Evolutionary conservation across 2,113 vertebrate species (phyloP), one percentile per base, ranked within the genome.

Genomic region (Festucalex cinctus): DNA sequence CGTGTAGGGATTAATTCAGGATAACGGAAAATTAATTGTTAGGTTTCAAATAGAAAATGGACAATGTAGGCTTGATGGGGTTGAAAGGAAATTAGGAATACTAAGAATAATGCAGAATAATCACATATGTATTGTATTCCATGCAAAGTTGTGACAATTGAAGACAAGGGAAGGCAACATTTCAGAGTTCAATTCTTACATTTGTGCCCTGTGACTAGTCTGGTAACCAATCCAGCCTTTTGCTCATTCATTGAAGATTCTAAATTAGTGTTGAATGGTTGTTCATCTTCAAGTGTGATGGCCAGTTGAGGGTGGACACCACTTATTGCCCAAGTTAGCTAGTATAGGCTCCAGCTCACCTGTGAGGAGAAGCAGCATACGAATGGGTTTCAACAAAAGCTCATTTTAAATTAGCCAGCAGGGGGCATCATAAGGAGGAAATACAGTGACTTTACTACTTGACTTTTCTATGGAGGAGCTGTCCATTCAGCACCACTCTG

Each of bases 401-500:
- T 41, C 5, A 26, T 43, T 24, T n/a, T 62, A 51, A 51, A 12
- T 1, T 62, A 32, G 44, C 65, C 87, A 85, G 70, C 74, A 87
- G 87, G 67, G 76, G 87, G 84, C 57, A 28, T 36, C 65, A 60
- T 81, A 78, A 73, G 74, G 6, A 24, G 26, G 3, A 57, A 28
- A 28, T 57, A 57, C 13, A 32, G 5, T 32, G 54, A 57, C 26
- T 28, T 79, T 43, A 22, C 44, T 26, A 28, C 49, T 68, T 69
- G 74, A 69, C 63, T 68, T 22, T 9, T 51, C 36, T 73, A 6
- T n/a, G 5, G 10, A 72, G 90, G 91, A 91, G 90, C 92, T 93
- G 89, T 93, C 86, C 89, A 20, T 89, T 93, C 92, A 93, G 92
- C 86, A 92, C 90, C 81, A 65, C 78, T 13, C n/a, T n/a, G 26